phyloP scores from a whole-genome alignment of 2,113 vertebrate genomes.

The Tretioscincus oriximinensis region DNA sequence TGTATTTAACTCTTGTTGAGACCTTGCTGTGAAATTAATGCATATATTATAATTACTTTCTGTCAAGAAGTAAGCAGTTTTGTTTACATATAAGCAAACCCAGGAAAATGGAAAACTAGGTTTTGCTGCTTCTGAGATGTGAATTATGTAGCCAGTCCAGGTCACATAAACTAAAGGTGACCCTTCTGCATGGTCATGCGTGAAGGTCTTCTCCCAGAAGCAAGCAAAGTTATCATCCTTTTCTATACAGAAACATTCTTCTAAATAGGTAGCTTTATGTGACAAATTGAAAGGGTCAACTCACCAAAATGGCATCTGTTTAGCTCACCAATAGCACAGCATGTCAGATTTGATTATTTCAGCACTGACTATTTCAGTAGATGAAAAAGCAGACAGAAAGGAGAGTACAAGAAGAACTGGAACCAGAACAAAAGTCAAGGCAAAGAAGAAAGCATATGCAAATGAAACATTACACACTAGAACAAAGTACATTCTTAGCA shows the following conservation, averaged over 20 bases:
- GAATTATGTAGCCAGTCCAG: background rate
- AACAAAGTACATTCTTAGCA: background rate
- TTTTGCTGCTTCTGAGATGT: background rate
- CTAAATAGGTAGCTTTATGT: background rate
- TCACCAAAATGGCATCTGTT: background rate
- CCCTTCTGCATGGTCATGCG: background rate
- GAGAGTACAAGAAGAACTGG: too few species aligned
- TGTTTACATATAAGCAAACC: background rate
- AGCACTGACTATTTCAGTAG: background rate
- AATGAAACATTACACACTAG: background rate
- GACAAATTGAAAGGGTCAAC: background rate
- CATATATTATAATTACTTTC: background rate
- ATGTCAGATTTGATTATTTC: background rate
- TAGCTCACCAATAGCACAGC: background rate
- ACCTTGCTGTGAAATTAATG: too few species aligned
- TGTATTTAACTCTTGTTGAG: too few species aligned
- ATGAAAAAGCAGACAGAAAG: background rate
- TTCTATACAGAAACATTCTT: too few species aligned
- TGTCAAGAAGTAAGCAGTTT: background rate
- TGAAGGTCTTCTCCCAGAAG: background rate
- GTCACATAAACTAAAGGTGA: background rate
- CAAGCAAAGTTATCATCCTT: background rate
- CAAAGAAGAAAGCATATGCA: background rate
- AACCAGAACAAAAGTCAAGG: background rate
- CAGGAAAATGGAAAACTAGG: background rate